Evolutionary conservation across 1,140 invertebrate genomes (phyloP), one percentile per base, ranked within the genome.

Genomic region (Marisa cornuarietis): DNA sequence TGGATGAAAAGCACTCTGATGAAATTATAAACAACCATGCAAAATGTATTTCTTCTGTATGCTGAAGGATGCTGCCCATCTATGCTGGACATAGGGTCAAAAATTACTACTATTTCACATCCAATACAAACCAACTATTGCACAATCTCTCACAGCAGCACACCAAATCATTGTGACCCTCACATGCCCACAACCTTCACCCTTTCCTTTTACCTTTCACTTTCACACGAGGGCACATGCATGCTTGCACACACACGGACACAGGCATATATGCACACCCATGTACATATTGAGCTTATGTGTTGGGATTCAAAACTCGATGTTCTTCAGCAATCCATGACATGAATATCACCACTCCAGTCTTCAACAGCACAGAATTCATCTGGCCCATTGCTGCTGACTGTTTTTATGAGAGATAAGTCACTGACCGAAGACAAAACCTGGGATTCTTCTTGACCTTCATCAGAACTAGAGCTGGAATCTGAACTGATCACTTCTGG

Each of bases 381-480:
- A 24, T 24, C 65, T 13, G n/a, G 11, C 10, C 11, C 65, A 68
- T 13, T 68, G 65, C 65, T 24, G 9, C 65, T 68, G 65, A 24
- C 26, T 68, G 65, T 68, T 68, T 24, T 31, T 13, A 22, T n/a
- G 11, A 31, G 22, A 24, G 65, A 68, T 31, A 6, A 54, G 73
- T 80, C 42, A 80, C 72, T 26, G 69, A 58, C 54, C 13, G 61
- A 26, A 24, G 20, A 13, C 73, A 62, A 22, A 65, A n/a, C 14
- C 2, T 52, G 72, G 58, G 22, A 42, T 22, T 24, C 24, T 51
- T 63, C 18, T n/a, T 18, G 61, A 16, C 73, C 73, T 24, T 65
- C 51, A 24, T 71, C 68, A 13, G 63, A 76, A 61, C 65, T 71
- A 26, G 73, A 68, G 31, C 51, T 24, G 31, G 62, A 80, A 52